Evolutionary conservation across 2,888 invertebrate species (phyloP), one percentile per base, ranked within the genome.

Genomic region (Pseudococcus jackbeardsleyi): DNA sequence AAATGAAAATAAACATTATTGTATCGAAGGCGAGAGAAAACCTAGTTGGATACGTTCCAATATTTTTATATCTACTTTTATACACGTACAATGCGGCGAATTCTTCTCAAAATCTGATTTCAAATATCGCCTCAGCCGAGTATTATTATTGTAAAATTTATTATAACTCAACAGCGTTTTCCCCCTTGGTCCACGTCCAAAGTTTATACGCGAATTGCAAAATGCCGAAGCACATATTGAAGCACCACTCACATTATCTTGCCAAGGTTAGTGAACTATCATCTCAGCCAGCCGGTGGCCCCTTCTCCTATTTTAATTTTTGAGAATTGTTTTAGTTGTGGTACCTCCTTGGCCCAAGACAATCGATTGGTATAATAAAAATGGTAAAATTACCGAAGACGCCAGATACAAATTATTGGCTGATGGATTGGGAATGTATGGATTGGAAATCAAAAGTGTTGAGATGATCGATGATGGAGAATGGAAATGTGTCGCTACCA

Each of bases 401-500:
- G 94, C 94, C 19, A 94, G 95, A 90, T 96, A 96, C 91, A 95
- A 94, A 90, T 90, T 90, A 82, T 92, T 95, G 90, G 96, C 96
- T 91, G 96, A 97, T 91, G 97, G 97, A 2, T 93, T 96, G 79
- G 97, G 97, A 50, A 95, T 95, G 59, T 96, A 96, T 91, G 93
- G 95, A 91, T 92, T 97, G 88, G 95, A 96, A 91, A 93, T 96
- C 8, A 93, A 94, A 90, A 94, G 95, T 0, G 94, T 96, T 0
- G 96, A 96, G 92, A 95, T 95, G 90, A 93, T 94, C 72, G 97
- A 97, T 91, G 96, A 96, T 90, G 97, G 97, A 19, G 96, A 96
- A 91, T 97, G 96, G 96, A 97, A 97, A 91, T 96, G 96, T 91
- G 96, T 96, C 15, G 96, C 96, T 9, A 95, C 95, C 19, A 96